Base-by-base conservation (phyloP, 2,888 invertebrate species). In the Trissolcus brochymenae region DNA sequence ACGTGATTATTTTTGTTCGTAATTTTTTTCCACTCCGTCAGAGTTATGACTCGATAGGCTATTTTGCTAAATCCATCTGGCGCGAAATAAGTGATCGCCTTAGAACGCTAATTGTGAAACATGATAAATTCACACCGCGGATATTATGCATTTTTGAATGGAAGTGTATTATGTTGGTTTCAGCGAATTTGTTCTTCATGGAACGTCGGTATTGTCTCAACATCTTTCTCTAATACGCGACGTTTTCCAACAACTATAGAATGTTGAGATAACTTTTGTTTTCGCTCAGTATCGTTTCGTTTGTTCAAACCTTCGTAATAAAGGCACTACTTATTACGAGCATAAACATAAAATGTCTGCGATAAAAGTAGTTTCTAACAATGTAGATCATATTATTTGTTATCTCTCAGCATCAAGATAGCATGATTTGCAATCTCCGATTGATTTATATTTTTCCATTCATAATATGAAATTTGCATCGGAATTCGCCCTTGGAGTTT, bases 321-420 rank as follows among this genome's bases (percentile, higher is more conserved):
- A 55, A 61, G 2, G 19, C 19, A 61, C 65, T 21, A 16, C 46
- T 60, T 72, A 60, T n/a, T 54, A 19, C 25, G 40, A 46, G 2
- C 54, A 19, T 17, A 29, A 17, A 60, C 57, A 72, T 50, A 65
- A 25, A 65, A 17, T 6, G 43, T 6, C 16, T 21, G 50, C n/a
- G n/a, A 40, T n/a, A 72, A 72, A 60, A 72, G 60, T 60, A 35
- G 40, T 21, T 25, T 29, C 46, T 57, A 60, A 65, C 65, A 72
- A 51, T 62, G 46, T 53, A 71, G 71, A 71, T 64, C 64, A 50
- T 55, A 64, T 71, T 71, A 54, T 65, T 59, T 72, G 21, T 54
- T 65, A 72, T 65, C 72, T 65, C 14, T 64, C 54, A 40, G 49
- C 59, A 72, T 65, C 59, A 60, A 65, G 65, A 72, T 72, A 21